These are phyloP conservation scores for Anoplopoma fimbria DNA, from an alignment of 2,113 vertebrate genomes.

Conservation along the genomic window DNA sequence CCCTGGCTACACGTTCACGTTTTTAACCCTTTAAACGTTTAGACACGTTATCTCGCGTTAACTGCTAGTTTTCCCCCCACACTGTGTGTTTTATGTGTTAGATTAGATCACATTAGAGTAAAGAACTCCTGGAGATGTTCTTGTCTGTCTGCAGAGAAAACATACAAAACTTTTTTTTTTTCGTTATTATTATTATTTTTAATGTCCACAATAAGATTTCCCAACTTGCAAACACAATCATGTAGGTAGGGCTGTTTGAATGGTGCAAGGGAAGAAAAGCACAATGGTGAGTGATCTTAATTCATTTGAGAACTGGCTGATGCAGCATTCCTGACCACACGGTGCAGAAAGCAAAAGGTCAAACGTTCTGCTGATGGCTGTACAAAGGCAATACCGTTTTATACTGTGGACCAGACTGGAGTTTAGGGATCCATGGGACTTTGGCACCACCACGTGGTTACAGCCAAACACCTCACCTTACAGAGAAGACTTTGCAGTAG, in stretches of 20 bases:
- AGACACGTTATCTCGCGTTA: background rate
- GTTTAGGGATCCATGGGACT: background rate
- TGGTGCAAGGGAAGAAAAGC: background rate
- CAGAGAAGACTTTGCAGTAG: background rate
- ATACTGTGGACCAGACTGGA: too few relatives aligned
- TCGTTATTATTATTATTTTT: background rate
- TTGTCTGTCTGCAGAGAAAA: background rate
- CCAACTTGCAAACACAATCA: background rate
- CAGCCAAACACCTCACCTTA: background rate
- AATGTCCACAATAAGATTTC: background rate
- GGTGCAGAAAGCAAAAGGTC: constrained; percentile 34
- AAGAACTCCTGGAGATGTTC: background rate
- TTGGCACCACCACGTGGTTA: constrained; percentile 63
- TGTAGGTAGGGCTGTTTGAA: background rate
- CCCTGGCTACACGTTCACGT: constrained; percentile 27
- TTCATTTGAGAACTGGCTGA: constrained; percentile 8
- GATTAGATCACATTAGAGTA: background rate
- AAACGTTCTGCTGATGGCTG: constrained; percentile 10
- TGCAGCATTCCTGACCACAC: constrained; percentile 13
- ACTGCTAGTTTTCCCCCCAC: background rate
- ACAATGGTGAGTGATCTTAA: background rate
- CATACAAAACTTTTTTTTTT: background rate
- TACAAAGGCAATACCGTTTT: background rate
- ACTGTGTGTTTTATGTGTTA: background rate
- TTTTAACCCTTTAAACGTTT: constrained; percentile 63